Evolutionary conservation across 2,888 invertebrate genomes (phyloP).

Genomic region (Eupithecia abbreviata): DNA sequence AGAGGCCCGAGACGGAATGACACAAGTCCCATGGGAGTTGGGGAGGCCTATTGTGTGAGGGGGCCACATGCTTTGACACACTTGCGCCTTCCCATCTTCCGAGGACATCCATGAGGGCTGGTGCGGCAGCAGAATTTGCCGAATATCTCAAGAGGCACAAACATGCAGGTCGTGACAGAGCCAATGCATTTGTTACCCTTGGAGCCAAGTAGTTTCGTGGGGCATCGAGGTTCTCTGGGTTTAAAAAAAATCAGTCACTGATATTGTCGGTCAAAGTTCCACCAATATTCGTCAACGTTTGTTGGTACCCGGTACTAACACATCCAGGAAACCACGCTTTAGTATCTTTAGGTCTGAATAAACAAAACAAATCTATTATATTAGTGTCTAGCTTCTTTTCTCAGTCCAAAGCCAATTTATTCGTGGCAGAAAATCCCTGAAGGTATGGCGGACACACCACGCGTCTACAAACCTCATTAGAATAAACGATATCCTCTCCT

Average conservation of each 20-base stretch:
- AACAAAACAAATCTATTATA: constrained; percentile 3
- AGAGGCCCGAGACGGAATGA: no score
- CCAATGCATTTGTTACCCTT: no score
- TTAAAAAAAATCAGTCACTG: neutral
- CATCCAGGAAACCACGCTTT: neutral
- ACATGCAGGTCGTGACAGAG: no score
- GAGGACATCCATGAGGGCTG: no score
- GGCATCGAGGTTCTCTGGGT: no score
- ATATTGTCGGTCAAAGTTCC: neutral
- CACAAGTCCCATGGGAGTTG: no score
- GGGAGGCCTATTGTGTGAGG: no score
- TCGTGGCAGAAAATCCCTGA: constrained; percentile 44
- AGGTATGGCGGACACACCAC: constrained; percentile 63
- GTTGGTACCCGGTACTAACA: neutral
- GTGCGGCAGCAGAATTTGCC: no score
- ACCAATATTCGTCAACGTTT: neutral
- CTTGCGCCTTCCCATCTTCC: no score
- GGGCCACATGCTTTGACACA: no score
- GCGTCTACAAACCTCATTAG: constrained; percentile 78
- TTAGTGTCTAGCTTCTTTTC: constrained; percentile 19
- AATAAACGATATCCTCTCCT: constrained; percentile 84
- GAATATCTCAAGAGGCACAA: no score
- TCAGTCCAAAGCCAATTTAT: constrained; percentile 39
- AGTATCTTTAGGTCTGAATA: neutral
- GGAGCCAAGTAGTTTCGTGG: no score